Conservation (phyloP, 1,140 invertebrate genomes). For the Musca vetustissima region DNA sequence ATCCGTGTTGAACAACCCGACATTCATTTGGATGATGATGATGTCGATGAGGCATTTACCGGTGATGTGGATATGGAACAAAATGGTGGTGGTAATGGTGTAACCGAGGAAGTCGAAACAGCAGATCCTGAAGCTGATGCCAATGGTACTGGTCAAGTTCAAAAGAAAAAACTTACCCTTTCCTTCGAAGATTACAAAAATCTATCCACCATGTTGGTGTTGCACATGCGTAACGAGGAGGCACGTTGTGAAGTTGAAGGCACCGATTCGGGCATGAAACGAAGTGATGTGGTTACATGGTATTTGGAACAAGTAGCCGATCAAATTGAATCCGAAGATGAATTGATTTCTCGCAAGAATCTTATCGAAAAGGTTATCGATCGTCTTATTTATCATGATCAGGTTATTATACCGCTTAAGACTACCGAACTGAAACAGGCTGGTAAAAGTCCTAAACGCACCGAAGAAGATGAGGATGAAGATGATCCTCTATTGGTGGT, state of each 20-base stretch:
- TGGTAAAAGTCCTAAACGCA: conserved; percentile 51
- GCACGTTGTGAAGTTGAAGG: conserved; percentile 66
- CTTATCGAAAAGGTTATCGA: conserved; percentile 96
- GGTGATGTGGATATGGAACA: conserved; percentile 59
- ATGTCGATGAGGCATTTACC: conserved; percentile 60
- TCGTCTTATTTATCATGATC: conserved; percentile 87
- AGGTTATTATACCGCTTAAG: conserved; percentile 88
- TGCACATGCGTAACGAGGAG: conserved; percentile 87
- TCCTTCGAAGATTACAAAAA: conserved; percentile 94
- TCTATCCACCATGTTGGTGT: conserved; percentile 87
- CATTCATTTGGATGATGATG: conserved; percentile 87
- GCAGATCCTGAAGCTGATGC: conserved; percentile 27
- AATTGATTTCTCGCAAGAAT: conserved; percentile 84
- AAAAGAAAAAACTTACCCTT: conserved; percentile 86
- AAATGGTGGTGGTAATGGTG: conserved; percentile 47
- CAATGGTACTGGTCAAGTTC: conserved; percentile 18
- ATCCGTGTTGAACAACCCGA: conserved; percentile 97
- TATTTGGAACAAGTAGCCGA: conserved; percentile 89
- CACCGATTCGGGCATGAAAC: conserved; percentile 67
- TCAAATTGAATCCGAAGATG: conserved; percentile 88
- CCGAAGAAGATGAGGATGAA: conserved; percentile 57
- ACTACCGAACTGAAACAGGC: conserved; percentile 64
- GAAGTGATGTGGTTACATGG: conserved; percentile 89
- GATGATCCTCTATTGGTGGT: conserved; percentile 89
- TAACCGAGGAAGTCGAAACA: background rate